Conservation (phyloP, 2,888 invertebrate genomes). For the Cephus spinipes region DNA sequence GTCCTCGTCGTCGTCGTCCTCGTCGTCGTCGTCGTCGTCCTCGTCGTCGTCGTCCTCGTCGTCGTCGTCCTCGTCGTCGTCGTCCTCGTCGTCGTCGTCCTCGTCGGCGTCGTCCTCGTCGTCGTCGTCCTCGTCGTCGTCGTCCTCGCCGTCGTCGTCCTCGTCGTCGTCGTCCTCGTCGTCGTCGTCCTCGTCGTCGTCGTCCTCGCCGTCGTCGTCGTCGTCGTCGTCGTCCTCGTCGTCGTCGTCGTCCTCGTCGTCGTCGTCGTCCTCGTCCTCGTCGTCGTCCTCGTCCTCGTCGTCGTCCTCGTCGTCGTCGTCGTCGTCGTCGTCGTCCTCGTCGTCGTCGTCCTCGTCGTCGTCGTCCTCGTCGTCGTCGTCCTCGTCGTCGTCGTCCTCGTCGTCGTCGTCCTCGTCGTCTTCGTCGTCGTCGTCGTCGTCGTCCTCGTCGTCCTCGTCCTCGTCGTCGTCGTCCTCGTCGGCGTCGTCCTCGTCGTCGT, state of each 20-base stretch:
- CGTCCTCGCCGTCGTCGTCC: background rate
- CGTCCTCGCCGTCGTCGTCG: slow-evolving; percentile 1
- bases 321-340: background rate
- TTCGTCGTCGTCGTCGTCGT: too few relatives aligned
- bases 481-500: too few relatives aligned
- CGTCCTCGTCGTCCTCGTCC: background rate
- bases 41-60: slow-evolving; percentile 1
- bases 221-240: background rate
- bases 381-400: background rate
- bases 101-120: too few relatives aligned
- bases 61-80: background rate
- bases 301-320: background rate
- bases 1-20: background rate
- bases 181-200: background rate
- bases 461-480: too few relatives aligned
- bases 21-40: background rate
- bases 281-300: background rate
- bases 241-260: background rate
- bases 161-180: slow-evolving; percentile 1
- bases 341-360: background rate
- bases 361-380: slow-evolving; percentile 1
- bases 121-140: background rate
- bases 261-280: background rate
- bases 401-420: too few relatives aligned
- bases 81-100: slow-evolving; percentile 1